Evolutionary conservation across 2,888 invertebrate genomes (phyloP).

Genomic region (Ophonus ardosiacus): DNA sequence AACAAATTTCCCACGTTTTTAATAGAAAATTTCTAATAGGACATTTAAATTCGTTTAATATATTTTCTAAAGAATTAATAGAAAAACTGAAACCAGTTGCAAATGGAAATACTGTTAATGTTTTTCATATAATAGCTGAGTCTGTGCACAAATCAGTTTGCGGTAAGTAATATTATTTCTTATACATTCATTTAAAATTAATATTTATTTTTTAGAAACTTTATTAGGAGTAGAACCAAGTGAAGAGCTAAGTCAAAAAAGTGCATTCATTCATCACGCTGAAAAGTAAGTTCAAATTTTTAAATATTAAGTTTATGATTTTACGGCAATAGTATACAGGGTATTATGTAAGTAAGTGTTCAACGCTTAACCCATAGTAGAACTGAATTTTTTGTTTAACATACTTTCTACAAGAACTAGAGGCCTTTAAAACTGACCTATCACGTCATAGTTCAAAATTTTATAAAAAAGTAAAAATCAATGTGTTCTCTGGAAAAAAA

Average conservation of each 20-base stretch:
- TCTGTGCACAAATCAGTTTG: slow-evolving; percentile 1
- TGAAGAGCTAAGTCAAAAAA: slow-evolving; percentile 9
- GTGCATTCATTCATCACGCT: slow-evolving; percentile 14
- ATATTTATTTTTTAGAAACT: slow-evolving; percentile 25
- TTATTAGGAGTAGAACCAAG: slow-evolving; percentile 30
- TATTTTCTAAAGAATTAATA: slow-evolving; percentile 6
- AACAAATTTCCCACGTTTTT: slow-evolving; percentile 32
- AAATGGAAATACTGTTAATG: slow-evolving; percentile 41
- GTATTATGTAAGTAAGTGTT: too few species aligned
- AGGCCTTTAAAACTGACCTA: too few species aligned
- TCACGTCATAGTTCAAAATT: too few species aligned
- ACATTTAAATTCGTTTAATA: slow-evolving; percentile 20
- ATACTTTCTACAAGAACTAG: too few species aligned
- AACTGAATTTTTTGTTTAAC: too few species aligned
- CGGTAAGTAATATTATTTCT: neutral
- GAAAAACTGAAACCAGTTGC: neutral
- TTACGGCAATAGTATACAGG: too few species aligned
- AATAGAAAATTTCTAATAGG: slow-evolving; percentile 1
- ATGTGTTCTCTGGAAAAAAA: too few species aligned
- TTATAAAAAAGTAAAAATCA: too few species aligned
- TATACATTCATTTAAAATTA: neutral
- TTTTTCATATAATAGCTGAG: slow-evolving; percentile 40
- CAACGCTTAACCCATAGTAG: too few species aligned
- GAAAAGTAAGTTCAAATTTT: slow-evolving; percentile 20
- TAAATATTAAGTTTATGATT: too few species aligned